phyloP scores from a whole-genome alignment of 2,888 invertebrate genomes.

The Drosophila diplacantha region DNA sequence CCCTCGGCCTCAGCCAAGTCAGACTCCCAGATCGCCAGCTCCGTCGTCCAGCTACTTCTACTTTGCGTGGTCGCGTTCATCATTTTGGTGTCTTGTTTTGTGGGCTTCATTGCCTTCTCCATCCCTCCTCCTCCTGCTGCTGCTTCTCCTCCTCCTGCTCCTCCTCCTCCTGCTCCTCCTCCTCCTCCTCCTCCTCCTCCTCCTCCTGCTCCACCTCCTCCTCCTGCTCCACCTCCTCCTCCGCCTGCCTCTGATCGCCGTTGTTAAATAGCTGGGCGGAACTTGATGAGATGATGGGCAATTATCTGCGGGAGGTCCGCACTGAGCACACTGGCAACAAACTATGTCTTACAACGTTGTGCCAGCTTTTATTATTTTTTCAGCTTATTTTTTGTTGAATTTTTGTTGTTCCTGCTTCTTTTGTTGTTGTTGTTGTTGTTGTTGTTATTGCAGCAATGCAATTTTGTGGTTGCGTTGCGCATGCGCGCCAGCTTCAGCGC shows the following conservation, averaged over 20 bases:
- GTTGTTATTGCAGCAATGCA: conserved; percentile 45
- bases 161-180: neutral
- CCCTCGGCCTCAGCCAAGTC: too few species aligned
- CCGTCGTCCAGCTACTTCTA: conserved; percentile 56
- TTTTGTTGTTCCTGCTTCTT: conserved; percentile 1
- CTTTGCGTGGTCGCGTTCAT: conserved; percentile 70
- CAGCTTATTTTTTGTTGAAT: neutral
- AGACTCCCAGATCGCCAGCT: conserved; percentile 16
- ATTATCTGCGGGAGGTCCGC: conserved; percentile 77
- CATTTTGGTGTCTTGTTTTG: conserved; percentile 71
- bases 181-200: neutral
- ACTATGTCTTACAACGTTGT: conserved; percentile 66
- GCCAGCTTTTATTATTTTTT: conserved; percentile 19
- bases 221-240: neutral
- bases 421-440: neutral
- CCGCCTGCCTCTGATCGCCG: conserved; percentile 14
- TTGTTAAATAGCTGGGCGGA: conserved; percentile 77
- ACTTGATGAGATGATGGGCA: conserved; percentile 77
- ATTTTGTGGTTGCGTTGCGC: conserved; percentile 60
- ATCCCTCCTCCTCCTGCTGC: neutral
- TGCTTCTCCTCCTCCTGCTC: neutral
- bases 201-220: neutral
- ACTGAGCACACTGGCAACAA: conserved; percentile 46
- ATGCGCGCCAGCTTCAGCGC: conserved; percentile 73
- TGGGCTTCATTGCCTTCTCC: conserved; percentile 59